Conservation (phyloP, 2,888 invertebrate species). For the Falcaria lacertinaria region DNA sequence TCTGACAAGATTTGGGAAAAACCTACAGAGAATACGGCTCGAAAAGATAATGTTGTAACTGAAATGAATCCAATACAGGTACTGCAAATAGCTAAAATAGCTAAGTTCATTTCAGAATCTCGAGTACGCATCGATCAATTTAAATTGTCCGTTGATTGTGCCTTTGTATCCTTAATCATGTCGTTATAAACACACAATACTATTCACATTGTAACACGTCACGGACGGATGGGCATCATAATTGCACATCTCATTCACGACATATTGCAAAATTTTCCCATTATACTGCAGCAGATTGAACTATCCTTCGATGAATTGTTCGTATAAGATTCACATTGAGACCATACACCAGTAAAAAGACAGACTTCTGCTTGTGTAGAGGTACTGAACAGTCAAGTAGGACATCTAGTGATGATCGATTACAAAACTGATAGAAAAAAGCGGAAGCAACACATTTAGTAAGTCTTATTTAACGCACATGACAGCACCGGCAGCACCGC, state of each 20-base stretch:
- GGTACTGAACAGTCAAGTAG: slow-evolving; percentile 13
- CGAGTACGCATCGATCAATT: slow-evolving; percentile 6
- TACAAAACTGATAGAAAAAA: too few relatives aligned
- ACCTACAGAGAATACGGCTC: too few relatives aligned
- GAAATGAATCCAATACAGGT: too few relatives aligned
- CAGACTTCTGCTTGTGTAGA: slow-evolving; percentile 9
- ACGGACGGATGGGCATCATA: slow-evolving; percentile 24
- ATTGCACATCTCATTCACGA: slow-evolving; percentile 20
- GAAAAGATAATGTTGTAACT: too few relatives aligned
- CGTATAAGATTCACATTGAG: slow-evolving; percentile 11
- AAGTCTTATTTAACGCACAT: too few relatives aligned
- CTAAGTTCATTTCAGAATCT: slow-evolving; percentile 3
- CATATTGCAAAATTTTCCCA: slow-evolving; percentile 21
- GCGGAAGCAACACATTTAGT: too few relatives aligned
- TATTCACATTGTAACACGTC: slow-evolving; percentile 29
- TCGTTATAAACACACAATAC: slow-evolving; percentile 21
- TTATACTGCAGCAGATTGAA: slow-evolving; percentile 4
- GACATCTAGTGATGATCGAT: too few relatives aligned
- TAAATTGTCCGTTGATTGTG: slow-evolving; percentile 7
- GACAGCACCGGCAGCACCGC: too few relatives aligned
- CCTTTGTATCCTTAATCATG: slow-evolving; percentile 7
- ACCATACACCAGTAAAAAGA: slow-evolving; percentile 20
- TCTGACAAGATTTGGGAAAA: too few relatives aligned
- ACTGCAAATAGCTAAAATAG: not conserved
- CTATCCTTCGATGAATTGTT: not conserved